Evolutionary conservation across 2,113 vertebrate genomes (phyloP).

Genomic region (Nothoprocta pentlandii): DNA sequence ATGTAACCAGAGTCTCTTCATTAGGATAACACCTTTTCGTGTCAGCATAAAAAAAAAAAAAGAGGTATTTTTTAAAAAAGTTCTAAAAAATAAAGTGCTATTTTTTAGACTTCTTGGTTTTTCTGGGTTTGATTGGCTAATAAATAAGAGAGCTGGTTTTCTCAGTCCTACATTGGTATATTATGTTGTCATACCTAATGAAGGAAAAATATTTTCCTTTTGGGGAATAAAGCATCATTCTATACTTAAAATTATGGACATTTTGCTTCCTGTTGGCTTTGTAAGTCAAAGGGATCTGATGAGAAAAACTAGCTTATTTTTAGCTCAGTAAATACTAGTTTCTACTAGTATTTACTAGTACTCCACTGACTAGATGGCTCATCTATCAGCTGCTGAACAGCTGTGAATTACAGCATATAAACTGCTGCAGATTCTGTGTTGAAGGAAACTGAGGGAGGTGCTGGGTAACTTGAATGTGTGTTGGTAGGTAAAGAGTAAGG

Average conservation of each 20-base stretch:
- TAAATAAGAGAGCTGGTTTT: not conserved
- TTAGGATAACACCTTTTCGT: not conserved
- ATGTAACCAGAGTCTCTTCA: not conserved
- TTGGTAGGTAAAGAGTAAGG: not conserved
- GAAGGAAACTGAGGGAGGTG: not conserved
- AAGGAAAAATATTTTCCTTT: not conserved
- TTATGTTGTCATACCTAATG: not conserved
- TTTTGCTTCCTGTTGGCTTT: not conserved
- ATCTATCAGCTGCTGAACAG: not conserved
- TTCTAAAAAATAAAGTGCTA: not conserved
- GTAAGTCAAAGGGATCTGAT: not conserved
- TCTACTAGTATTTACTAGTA: not conserved
- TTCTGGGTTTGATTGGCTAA: not conserved
- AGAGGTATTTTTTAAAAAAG: not conserved
- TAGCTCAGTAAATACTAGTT: not conserved
- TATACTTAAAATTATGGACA: not conserved
- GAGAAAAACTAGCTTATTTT: not conserved
- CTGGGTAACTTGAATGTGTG: not conserved
- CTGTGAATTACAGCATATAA: not conserved
- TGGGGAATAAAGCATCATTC: not conserved
- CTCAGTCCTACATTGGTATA: not conserved
- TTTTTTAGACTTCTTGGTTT: not conserved
- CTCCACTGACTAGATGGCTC: not conserved
- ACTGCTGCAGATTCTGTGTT: not conserved
- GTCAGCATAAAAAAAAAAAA: not conserved